Percentiles rank a stretch among this genome's conserved stretches.
phyloP scores from a whole-genome alignment of 2,888 invertebrate species.

The Craniophora ligustri region DNA sequence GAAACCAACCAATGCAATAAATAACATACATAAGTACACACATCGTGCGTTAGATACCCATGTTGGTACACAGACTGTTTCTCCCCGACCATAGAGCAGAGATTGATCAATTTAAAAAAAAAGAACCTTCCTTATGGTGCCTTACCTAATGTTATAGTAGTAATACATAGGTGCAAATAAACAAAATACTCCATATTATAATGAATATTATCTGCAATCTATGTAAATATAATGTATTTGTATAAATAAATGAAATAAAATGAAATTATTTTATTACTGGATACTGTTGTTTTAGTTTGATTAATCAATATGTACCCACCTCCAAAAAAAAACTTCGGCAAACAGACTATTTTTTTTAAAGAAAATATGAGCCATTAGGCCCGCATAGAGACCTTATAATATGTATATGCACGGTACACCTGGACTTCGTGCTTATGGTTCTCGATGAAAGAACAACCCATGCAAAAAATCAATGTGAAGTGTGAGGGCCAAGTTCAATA shows the following conservation, averaged over 20 bases:
- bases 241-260: constrained; percentile 81
- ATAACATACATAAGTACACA: constrained; percentile 1
- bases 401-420: too few relatives aligned
- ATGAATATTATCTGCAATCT: constrained; percentile 76
- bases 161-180: constrained; percentile 78
- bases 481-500: too few relatives aligned
- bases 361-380: too few relatives aligned
- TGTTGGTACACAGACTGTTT: constrained; percentile 7
- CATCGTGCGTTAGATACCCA: constrained; percentile 39
- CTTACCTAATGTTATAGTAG: constrained; percentile 71
- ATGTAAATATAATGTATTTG: constrained; percentile 82
- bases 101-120: constrained; percentile 59
- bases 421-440: too few relatives aligned
- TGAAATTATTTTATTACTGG: constrained; percentile 86
- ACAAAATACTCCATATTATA: constrained; percentile 80
- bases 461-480: too few relatives aligned
- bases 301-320: not conserved
- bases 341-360: too few relatives aligned
- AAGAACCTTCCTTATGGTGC: constrained; percentile 80
- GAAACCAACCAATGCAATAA: constrained; percentile 28
- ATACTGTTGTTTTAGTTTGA: constrained; percentile 63
- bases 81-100: constrained; percentile 62
- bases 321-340: too few relatives aligned
- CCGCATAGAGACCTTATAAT: too few relatives aligned
- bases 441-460: too few relatives aligned